Evolutionary conservation across 2,797 vertebrate species (phyloP).

Genomic region (Manis pentadactyla): DNA sequence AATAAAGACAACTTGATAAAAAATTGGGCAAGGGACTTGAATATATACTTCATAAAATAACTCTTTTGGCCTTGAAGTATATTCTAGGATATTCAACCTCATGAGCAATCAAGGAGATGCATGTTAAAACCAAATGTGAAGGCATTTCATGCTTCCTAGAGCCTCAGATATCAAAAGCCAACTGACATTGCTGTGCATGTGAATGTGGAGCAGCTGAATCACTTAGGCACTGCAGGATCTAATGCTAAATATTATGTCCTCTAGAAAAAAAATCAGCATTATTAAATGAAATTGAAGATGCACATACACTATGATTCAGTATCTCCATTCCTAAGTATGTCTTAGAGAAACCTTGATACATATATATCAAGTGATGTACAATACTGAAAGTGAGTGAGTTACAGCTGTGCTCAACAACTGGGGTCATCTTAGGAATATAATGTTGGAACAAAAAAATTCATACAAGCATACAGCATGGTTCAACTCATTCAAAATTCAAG

Average conservation of each 20-base stretch:
- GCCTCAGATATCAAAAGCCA: conserved; percentile 7
- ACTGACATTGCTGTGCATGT: neutral
- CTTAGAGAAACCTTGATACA: neutral
- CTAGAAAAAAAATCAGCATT: neutral
- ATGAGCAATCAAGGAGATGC: conserved; percentile 20
- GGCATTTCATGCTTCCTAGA: neutral
- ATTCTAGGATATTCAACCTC: neutral
- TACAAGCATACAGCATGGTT: neutral
- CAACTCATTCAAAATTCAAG: conserved; percentile 22
- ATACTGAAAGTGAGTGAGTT: neutral
- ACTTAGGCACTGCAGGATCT: neutral
- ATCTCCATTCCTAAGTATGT: neutral
- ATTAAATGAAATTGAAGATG: neutral
- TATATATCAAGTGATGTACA: neutral
- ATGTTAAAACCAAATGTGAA: neutral
- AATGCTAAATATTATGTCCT: neutral
- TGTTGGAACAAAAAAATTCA: neutral
- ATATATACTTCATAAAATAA: neutral
- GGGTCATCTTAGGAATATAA: neutral
- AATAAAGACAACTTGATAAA: neutral
- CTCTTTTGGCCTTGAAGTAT: neutral
- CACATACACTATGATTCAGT: neutral
- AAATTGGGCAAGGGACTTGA: neutral
- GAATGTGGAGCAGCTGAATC: neutral
- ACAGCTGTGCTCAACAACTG: neutral